Base-by-base conservation (phyloP, 2,888 invertebrate genomes). In the Hydriomena furcata region DNA sequence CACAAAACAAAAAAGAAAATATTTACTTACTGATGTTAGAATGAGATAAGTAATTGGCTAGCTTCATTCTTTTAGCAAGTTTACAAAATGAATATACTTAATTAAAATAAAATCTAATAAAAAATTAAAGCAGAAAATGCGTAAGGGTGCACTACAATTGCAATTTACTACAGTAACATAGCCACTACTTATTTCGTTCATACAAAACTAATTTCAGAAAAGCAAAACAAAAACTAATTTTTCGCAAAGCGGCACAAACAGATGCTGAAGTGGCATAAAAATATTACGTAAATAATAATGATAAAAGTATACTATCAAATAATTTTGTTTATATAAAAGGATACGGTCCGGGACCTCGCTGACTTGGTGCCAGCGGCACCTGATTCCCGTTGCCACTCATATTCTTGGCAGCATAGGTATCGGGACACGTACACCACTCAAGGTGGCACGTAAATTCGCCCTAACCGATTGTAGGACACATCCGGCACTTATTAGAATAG, bases 361-460 rank as follows among this genome's bases (percentile, higher is more conserved):
- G 92, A 90, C 82, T 89, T 76, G 91, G 91, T 82, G 92, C 92
- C 82, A 91, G 80, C 80, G 92, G 92, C 91, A 91, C 91, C 91
- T 91, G 92, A 84, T 93, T 93, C 84, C 92, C 92, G 88, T 93
- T 93, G 82, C 92, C 91, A 87, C 92, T 93, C 93, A 93, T 93
- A 83, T 76, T 87, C 82, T 91, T 84, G 84, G 87, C 88, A 88
- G 91, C 91, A 91, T 90, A 91, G 91, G 91, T 91, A 79, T 91
- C 83, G 76, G 81, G 84, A 89, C 87, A 89, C 88, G 89, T 91
- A 91, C 86, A 92, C 89, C 87, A 84, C 91, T 91, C 91, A 90
- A 91, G 92, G 92, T 92, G 91, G 92, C 92, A 91, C 91, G 89
- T 84, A 84, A 82, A 82, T 76, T 86, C 83, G 82, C 84, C 85